Conservation (phyloP, 2,113 vertebrate species). For the Monopterus albus region DNA sequence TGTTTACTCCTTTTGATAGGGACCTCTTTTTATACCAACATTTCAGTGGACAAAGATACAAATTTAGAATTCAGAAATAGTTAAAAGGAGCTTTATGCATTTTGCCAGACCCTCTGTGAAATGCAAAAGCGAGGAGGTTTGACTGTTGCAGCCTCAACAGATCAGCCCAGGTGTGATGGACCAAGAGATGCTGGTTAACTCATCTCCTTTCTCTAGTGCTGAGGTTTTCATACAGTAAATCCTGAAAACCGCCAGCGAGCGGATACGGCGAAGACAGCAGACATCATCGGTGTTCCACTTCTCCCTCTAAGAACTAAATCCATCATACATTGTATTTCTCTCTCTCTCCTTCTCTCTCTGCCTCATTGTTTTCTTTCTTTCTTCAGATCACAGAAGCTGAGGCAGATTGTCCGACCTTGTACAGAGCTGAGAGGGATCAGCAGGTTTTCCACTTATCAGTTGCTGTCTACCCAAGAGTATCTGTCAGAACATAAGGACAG, state of each 20-base stretch:
- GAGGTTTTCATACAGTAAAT: slow-evolving; percentile 47
- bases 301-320: slow-evolving; percentile 63
- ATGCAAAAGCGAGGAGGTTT: not conserved
- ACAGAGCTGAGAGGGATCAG: slow-evolving; percentile 37
- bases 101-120: not conserved
- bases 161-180: slow-evolving; percentile 2
- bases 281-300: slow-evolving; percentile 57
- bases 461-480: slow-evolving; percentile 6
- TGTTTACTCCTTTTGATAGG: too few relatives aligned
- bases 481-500: slow-evolving; percentile 9
- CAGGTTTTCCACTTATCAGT: slow-evolving; percentile 25
- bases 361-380: not conserved
- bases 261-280: slow-evolving; percentile 33
- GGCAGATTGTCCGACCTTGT: slow-evolving; percentile 12
- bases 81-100: too few relatives aligned
- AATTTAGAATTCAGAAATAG: too few relatives aligned
- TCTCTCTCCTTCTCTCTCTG: not conserved
- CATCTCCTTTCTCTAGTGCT: not conserved
- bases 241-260: slow-evolving; percentile 35
- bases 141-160: not conserved
- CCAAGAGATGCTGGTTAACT: slow-evolving; percentile 8
- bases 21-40: too few relatives aligned
- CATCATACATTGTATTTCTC: slow-evolving; percentile 47
- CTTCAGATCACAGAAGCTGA: not conserved
- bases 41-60: too few relatives aligned